phyloP scores from a whole-genome alignment of 2,113 vertebrate genomes.

The Poecilia latipinna region DNA sequence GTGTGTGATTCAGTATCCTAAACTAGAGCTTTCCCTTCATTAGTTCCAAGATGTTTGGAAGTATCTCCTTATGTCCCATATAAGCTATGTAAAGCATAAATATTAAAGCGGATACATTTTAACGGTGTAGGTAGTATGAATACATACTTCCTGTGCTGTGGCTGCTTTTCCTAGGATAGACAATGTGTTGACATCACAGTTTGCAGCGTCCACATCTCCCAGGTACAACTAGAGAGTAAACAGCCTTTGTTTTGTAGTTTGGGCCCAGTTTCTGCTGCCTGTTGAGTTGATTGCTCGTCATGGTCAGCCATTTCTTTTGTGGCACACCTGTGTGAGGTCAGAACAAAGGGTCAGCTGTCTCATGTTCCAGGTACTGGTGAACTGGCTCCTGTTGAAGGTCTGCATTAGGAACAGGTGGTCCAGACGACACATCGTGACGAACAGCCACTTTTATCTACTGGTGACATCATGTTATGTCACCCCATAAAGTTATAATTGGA shows the following conservation, averaged over 20 bases:
- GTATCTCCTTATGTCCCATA: neutral
- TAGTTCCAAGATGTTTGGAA: too few species aligned
- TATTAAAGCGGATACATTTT: too few species aligned
- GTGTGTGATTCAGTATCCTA: too few species aligned
- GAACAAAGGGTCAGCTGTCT: neutral
- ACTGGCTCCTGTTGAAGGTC: neutral
- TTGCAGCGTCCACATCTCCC: too few species aligned
- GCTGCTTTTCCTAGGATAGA: too few species aligned
- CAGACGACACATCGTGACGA: neutral
- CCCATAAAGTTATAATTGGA: neutral
- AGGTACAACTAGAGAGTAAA: too few species aligned
- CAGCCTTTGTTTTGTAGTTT: too few species aligned
- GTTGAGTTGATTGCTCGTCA: neutral
- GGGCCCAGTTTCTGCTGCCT: neutral
- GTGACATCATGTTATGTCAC: neutral
- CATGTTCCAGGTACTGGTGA: slow-evolving; percentile 10
- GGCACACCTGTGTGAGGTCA: neutral
- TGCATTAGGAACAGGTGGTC: neutral
- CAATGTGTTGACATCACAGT: too few species aligned
- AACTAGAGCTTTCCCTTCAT: too few species aligned
- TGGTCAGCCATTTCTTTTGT: neutral
- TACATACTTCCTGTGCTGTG: too few species aligned
- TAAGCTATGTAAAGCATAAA: neutral
- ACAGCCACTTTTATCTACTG: neutral
- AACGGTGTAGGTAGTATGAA: too few species aligned